Conservation (phyloP, 92 coral and sea anemone species). For the Paramuricea clavata region DNA sequence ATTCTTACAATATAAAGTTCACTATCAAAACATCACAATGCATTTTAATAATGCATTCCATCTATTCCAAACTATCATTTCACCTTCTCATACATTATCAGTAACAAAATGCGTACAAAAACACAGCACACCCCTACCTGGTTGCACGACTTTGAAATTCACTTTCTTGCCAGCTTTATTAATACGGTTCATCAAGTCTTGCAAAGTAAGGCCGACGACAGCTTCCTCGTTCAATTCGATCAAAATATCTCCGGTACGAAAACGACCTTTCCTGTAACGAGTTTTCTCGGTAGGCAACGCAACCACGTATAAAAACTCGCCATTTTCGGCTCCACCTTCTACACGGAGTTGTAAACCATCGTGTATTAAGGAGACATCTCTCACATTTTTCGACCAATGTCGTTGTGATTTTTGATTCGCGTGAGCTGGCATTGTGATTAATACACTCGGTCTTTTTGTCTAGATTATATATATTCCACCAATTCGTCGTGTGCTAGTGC, state of each 20-base stretch:
- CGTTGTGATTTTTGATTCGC: background rate
- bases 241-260: slow-evolving; percentile 36
- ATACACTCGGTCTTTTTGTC: background rate
- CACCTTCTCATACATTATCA: too few relatives aligned
- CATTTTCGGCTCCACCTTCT: slow-evolving; percentile 48
- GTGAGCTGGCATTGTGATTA: slow-evolving; percentile 16
- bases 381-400: slow-evolving; percentile 48
- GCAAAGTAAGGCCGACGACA: slow-evolving; percentile 34
- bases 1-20: background rate
- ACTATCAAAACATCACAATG: background rate
- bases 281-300: slow-evolving; percentile 9
- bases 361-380: slow-evolving; percentile 34
- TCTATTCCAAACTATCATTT: background rate
- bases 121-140: slow-evolving; percentile 24
- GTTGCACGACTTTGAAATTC: slow-evolving; percentile 42
- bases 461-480: slow-evolving; percentile 4
- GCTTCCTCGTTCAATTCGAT: slow-evolving; percentile 37
- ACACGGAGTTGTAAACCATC: slow-evolving; percentile 38
- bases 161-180: slow-evolving; percentile 49
- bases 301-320: slow-evolving; percentile 35
- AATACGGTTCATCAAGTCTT: slow-evolving; percentile 38
- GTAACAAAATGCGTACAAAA: background rate
- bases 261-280: slow-evolving; percentile 35
- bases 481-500: background rate
- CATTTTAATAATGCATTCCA: background rate